phyloP scores from a whole-genome alignment of 1,140 invertebrate species.

The Cotesia chilonis region DNA sequence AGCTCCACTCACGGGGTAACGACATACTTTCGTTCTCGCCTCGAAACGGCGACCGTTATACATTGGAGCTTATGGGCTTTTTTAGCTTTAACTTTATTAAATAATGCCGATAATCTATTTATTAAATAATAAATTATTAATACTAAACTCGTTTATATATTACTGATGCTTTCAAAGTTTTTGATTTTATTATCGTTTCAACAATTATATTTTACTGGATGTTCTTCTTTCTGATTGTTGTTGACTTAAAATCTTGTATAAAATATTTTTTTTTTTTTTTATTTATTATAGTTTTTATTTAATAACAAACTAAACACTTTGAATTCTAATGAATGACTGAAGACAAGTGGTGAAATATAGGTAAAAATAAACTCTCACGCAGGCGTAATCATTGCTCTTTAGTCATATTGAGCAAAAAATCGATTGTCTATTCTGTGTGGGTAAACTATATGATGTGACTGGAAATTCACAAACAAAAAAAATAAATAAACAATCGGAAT shows the following conservation, averaged over 20 bases:
- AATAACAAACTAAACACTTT: too few species aligned
- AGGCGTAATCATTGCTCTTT: too few species aligned
- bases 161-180: background rate
- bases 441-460: too few species aligned
- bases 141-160: background rate
- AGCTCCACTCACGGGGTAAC: slow-evolving; percentile 71
- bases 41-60: slow-evolving; percentile 61
- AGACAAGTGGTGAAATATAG: too few species aligned
- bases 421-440: too few species aligned
- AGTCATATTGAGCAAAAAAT: too few species aligned
- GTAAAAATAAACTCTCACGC: too few species aligned
- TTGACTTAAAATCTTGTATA: background rate
- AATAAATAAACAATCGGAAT: too few species aligned
- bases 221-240: background rate
- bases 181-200: background rate
- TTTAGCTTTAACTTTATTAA: slow-evolving; percentile 18
- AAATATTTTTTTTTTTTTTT: too few species aligned
- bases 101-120: slow-evolving; percentile 19
- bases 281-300: too few species aligned
- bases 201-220: background rate
- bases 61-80: slow-evolving; percentile 60
- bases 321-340: too few species aligned
- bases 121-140: background rate
- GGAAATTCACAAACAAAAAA: too few species aligned
- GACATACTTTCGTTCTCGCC: slow-evolving; percentile 63